Base-by-base conservation (phyloP, 1,140 invertebrate species). In the Oryctes rhinoceros region DNA sequence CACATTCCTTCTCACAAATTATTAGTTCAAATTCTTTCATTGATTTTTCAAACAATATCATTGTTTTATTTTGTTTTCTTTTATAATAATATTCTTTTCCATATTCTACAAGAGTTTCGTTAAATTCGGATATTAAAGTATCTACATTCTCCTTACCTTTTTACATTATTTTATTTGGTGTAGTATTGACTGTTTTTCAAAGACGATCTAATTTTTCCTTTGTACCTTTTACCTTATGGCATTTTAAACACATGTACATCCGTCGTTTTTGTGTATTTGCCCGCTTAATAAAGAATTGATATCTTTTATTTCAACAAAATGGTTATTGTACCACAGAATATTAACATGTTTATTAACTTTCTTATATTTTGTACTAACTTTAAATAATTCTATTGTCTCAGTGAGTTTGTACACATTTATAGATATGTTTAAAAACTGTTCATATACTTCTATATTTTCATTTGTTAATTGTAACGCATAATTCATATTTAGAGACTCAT, bases 271-370 rank as follows among this genome's bases (percentile, higher is more conserved):
- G 24, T 71, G 24, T 20, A 71, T 71, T 20, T 37, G 24, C 35
- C 65, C n/a, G 35, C 24, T 20, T 71, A 24, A 30, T 30, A 0
- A 67, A 35, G 67, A 82, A 79, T 35, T 71, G 7, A 71, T 30
- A 71, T 20, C 24, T 71, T 71, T 71, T 71, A 71, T 71, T 71
- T 30, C 24, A n/a, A 71, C n/a, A 71, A 20, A 59, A 59, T 59
- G 53, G 4, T 59, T 4, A 59, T 59, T 18, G 18, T 59, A 59
- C 18, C 18, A 15, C 15, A n/a, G 18, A 59, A 59, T 59, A 18
- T 59, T 59, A 5, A 59, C 39, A 39, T 59, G 53, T 1, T 59
- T 59, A n/a, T 59, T 4, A 15, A 18, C 18, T 59, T 59, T 59
- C 18, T 18, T 18, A 59, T n/a, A n/a, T 59, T 59, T 59, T 5